A percentile compares a stretch with the other conserved stretches of the same genome.
Evolutionary conservation across 2,797 vertebrate species (phyloP).

Genomic region (Mycteria americana): DNA sequence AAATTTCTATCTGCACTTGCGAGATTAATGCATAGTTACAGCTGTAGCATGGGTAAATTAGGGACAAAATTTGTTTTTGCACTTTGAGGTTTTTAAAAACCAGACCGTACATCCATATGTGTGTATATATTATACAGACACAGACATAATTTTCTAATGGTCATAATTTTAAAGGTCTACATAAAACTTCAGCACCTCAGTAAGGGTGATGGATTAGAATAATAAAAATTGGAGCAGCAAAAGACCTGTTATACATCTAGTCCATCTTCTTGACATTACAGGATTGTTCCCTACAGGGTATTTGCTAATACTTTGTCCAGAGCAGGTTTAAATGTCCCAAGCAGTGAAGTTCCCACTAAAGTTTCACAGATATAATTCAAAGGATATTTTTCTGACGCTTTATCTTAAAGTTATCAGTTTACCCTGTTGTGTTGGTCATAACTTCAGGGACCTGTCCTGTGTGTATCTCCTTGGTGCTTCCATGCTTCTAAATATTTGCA

Average conservation of each 20-base stretch:
- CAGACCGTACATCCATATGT: not conserved
- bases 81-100: not conserved
- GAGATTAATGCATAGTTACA: not conserved
- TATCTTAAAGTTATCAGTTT: not conserved
- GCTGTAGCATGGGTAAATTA: not conserved
- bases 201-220: slow-evolving; percentile 36
- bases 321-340: slow-evolving; percentile 27
- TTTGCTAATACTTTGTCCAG: slow-evolving; percentile 3
- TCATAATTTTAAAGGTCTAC: slow-evolving; percentile 30
- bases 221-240: slow-evolving; percentile 42
- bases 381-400: not conserved
- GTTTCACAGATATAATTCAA: not conserved
- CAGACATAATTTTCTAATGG: slow-evolving; percentile 23
- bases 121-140: not conserved
- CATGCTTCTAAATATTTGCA: not conserved
- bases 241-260: slow-evolving; percentile 29
- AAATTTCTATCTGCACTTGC: not conserved
- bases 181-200: not conserved
- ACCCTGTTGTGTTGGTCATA: not conserved
- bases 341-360: not conserved
- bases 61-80: not conserved
- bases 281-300: slow-evolving; percentile 8
- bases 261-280: slow-evolving; percentile 10
- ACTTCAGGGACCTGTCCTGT: not conserved
- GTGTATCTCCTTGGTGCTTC: not conserved